These are phyloP conservation scores for Mamestra brassicae DNA, from an alignment of 2,888 invertebrate genomes.

Conservation along the genomic window DNA sequence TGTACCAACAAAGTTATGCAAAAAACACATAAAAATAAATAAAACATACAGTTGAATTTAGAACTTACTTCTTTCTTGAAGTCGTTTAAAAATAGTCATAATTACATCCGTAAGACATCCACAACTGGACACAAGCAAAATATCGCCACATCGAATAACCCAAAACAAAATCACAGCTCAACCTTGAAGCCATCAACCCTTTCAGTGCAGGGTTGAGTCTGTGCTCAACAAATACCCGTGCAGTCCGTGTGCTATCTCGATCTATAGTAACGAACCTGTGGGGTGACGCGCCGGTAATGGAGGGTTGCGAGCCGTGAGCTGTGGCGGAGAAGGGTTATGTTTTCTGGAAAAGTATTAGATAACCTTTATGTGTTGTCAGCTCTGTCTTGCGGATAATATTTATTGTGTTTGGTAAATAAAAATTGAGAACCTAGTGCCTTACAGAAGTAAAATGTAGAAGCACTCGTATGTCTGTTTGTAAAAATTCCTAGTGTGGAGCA, in stretches of 20 bases:
- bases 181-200: constrained; percentile 17
- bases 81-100: too few relatives aligned
- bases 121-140: not conserved
- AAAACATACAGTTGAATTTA: too few relatives aligned
- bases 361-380: not conserved
- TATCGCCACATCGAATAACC: not conserved
- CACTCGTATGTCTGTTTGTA: too few relatives aligned
- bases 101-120: too few relatives aligned
- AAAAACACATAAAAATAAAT: too few relatives aligned
- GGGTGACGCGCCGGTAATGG: constrained; percentile 14
- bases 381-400: not conserved
- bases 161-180: not conserved
- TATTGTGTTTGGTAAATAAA: constrained; percentile 14
- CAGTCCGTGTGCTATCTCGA: constrained; percentile 50
- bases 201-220: constrained; percentile 17
- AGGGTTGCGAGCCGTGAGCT: constrained; percentile 6
- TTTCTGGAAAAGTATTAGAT: constrained; percentile 10
- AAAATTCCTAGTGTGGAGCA: too few relatives aligned
- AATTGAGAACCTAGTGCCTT: not conserved
- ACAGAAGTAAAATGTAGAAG: too few relatives aligned
- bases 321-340: constrained; percentile 7
- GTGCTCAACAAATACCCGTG: constrained; percentile 32
- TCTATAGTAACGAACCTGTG: constrained; percentile 25
- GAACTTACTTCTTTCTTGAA: too few relatives aligned
- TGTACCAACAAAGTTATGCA: too few relatives aligned